A percentile compares a stretch with the other conserved stretches of the same genome.
Conservation (phyloP, 2,888 invertebrate genomes). For the Parapristionchus giblindavisi region DNA sequence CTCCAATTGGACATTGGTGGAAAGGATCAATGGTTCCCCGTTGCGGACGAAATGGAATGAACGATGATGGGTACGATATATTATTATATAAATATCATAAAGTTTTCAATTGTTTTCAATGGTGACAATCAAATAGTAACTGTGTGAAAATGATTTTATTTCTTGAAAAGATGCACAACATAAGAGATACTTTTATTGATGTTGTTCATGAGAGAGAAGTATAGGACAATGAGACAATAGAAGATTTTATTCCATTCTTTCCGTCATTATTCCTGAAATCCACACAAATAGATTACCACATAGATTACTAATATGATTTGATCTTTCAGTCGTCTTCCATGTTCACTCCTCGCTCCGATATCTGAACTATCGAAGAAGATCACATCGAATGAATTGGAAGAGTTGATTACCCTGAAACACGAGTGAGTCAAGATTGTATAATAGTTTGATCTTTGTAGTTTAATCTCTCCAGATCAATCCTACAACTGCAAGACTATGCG, state of each 20-base stretch:
- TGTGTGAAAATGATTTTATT: not conserved
- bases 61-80: not conserved
- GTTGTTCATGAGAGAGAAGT: not conserved
- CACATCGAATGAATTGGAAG: conserved; percentile 25
- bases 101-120: not conserved
- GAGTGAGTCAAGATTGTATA: not conserved
- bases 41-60: not conserved
- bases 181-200: too few relatives aligned
- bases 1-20: conserved; percentile 21
- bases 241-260: not conserved
- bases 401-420: conserved; percentile 34
- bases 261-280: not conserved
- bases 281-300: too few relatives aligned
- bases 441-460: not conserved
- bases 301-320: not conserved
- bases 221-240: not conserved
- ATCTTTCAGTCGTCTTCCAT: conserved; percentile 20
- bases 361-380: not conserved
- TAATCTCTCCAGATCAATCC: not conserved
- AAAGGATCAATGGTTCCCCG: not conserved
- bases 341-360: not conserved
- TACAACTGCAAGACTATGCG: conserved; percentile 22
- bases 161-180: too few relatives aligned
- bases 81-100: not conserved
- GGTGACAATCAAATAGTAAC: not conserved